These are phyloP conservation scores for Ophioninae sp. DNA, from an alignment of 2,888 invertebrate species.

Conservation along the genomic window DNA sequence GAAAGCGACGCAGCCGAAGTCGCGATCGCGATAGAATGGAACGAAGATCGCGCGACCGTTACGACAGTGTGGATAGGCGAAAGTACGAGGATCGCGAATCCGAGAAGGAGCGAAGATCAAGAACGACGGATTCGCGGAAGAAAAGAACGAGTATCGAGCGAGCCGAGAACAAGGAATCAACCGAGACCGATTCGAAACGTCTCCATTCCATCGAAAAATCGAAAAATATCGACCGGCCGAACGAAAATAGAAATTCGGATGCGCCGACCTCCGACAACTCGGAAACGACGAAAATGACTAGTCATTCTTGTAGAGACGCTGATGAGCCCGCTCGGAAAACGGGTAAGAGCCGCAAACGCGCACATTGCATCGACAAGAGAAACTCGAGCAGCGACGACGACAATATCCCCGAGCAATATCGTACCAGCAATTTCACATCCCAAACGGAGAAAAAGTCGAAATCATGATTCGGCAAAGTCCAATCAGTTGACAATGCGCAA, in stretches of 20 bases:
- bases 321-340: slow-evolving; percentile 17
- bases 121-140: slow-evolving; percentile 26
- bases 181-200: slow-evolving; percentile 17
- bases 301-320: slow-evolving; percentile 17
- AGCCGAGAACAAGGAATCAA: slow-evolving; percentile 18
- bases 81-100: slow-evolving; percentile 47
- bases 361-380: slow-evolving; percentile 25
- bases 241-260: slow-evolving; percentile 21
- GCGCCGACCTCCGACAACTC: background rate
- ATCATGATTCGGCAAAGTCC: slow-evolving; percentile 14
- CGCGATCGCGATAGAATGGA: slow-evolving; percentile 69
- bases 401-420: slow-evolving; percentile 67
- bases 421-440: slow-evolving; percentile 62
- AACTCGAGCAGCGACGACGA: slow-evolving; percentile 63
- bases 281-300: slow-evolving; percentile 21
- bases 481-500: slow-evolving; percentile 29
- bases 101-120: slow-evolving; percentile 44
- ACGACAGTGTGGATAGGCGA: slow-evolving; percentile 73
- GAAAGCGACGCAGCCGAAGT: slow-evolving; percentile 74
- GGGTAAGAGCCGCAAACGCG: slow-evolving; percentile 28
- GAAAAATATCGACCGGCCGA: slow-evolving; percentile 13
- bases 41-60: slow-evolving; percentile 71
- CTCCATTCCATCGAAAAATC: slow-evolving; percentile 21
- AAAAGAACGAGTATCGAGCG: slow-evolving; percentile 25
- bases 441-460: slow-evolving; percentile 59